phyloP scores from a whole-genome alignment of 2,113 vertebrate genomes.

The Riparia riparia region DNA sequence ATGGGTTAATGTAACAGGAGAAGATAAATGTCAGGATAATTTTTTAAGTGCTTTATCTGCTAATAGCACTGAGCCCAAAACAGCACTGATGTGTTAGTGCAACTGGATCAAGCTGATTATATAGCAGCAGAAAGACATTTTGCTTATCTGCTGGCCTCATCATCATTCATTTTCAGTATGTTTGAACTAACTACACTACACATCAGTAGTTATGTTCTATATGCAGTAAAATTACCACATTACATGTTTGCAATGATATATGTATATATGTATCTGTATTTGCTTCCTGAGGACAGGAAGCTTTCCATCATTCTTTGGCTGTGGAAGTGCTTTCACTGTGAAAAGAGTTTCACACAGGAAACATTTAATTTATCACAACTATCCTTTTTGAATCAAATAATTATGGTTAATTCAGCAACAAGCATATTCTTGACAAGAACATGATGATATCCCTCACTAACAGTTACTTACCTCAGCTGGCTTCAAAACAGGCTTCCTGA shows the following conservation, averaged over 20 bases:
- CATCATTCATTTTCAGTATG: conserved; percentile 52
- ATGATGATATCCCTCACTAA: neutral
- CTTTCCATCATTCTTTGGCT: neutral
- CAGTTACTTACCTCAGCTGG: neutral
- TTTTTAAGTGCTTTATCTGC: conserved; percentile 50
- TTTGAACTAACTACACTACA: conserved; percentile 44
- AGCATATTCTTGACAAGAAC: neutral
- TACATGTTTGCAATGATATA: conserved; percentile 34
- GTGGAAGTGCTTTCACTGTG: neutral
- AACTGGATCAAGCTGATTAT: conserved; percentile 61
- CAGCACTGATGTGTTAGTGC: conserved; percentile 24
- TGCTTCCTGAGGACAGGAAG: neutral
- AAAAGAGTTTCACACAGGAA: neutral
- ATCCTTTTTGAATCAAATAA: neutral
- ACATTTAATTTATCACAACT: neutral
- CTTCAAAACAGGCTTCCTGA: neutral
- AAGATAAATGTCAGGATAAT: conserved; percentile 11
- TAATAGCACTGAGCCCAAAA: conserved; percentile 19
- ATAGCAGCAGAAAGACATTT: conserved; percentile 6
- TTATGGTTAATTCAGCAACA: neutral
- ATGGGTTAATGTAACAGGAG: neutral
- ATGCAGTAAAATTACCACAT: conserved; percentile 28
- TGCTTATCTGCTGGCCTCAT: conserved; percentile 38
- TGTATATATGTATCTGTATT: neutral
- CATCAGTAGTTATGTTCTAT: conserved; percentile 40